Evolutionary conservation across 2,113 vertebrate species (phyloP).

Genomic region (Chaenogobius annularis): DNA sequence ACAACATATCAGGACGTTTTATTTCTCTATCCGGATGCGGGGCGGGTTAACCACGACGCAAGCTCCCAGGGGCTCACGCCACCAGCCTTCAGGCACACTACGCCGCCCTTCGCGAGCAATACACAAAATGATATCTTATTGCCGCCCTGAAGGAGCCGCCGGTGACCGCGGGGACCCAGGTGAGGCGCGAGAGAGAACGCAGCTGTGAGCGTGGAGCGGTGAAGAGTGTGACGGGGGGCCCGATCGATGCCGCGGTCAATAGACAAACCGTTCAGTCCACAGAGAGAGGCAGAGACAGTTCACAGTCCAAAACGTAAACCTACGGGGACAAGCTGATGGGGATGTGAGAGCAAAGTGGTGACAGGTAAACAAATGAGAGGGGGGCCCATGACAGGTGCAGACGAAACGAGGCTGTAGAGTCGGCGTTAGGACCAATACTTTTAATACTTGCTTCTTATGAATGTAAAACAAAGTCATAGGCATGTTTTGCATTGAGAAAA

Average conservation of each 20-base stretch:
- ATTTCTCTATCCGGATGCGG: too few species aligned
- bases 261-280: conserved; percentile 62
- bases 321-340: conserved; percentile 27
- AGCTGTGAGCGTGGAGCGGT: conserved; percentile 30
- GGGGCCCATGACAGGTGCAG: conserved; percentile 1
- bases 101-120: too few species aligned
- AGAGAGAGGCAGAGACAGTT: conserved; percentile 38
- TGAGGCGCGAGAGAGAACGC: conserved; percentile 9
- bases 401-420: background rate
- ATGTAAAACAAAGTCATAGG: too few species aligned
- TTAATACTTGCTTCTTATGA: too few species aligned
- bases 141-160: background rate
- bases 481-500: too few species aligned
- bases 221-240: conserved; percentile 50
- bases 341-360: conserved; percentile 28
- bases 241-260: conserved; percentile 58
- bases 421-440: background rate
- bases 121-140: background rate
- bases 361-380: conserved; percentile 27
- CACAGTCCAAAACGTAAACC: conserved; percentile 39
- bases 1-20: too few species aligned
- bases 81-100: too few species aligned
- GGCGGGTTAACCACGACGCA: too few species aligned
- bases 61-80: too few species aligned
- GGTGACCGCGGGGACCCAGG: conserved; percentile 16